Base-by-base conservation (phyloP, 2,113 vertebrate species). In the Crotalus horridus region DNA sequence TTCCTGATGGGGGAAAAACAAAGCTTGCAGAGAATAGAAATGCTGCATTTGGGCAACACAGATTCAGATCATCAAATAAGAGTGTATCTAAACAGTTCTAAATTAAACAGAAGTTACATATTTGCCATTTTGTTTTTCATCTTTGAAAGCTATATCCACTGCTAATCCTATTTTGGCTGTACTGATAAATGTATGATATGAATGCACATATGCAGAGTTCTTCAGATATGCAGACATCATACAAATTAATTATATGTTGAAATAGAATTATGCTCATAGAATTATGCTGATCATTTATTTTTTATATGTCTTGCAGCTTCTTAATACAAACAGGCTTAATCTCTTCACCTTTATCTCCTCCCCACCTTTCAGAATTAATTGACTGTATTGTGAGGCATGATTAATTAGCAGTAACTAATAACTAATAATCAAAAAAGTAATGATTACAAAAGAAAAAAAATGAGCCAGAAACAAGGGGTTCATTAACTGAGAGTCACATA, bases 351-450 rank as follows among this genome's bases (percentile, higher is more conserved):
- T 89, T 8, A 69, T 43, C 4, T 8, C 86, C n/a, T 12, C 26
- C 7, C 55, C 2, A 51, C 26, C 23, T 55, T 90, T 92, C 43
- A 51, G n/a, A 89, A 8, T 58, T 87, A 39, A 85, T 24, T 87
- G 20, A 91, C 94, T 95, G 59, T 93, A 33, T 93, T 92, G 89
- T 81, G 81, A 94, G 85, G 20, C 6, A 85, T 55, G 69, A 85
- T 96, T 93, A 95, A 88, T 91, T 85, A 91, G 0, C 89, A 94
- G 81, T 20, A 56, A 29, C 59, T 91, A 90, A 91, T 6, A 81
- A 86, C n/a, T n/a, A n/a, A n/a, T n/a, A n/a, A n/a, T 58, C 21
- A 58, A 39, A 39, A 39, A 39, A 39, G 39, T 39, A 39, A 54
- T 12, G 4, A 61, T 94, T 92, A 89, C 0, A 20, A 39, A 91